Conservation (phyloP, 2,888 invertebrate species). For the Monochamus alternatus region DNA sequence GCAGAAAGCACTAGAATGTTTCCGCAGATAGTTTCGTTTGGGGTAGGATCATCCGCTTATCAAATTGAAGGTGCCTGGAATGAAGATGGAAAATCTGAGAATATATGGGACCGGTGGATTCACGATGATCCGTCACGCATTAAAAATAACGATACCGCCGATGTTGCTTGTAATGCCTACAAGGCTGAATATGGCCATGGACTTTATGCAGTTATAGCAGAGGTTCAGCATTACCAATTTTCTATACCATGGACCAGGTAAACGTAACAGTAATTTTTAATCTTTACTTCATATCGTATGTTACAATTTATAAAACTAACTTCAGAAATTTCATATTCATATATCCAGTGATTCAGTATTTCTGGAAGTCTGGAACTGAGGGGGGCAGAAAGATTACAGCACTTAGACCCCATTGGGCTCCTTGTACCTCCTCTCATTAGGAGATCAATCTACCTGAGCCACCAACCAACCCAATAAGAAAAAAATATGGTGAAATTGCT, state of each 20-base stretch:
- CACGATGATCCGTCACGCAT: constrained; percentile 72
- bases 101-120: constrained; percentile 80
- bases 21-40: constrained; percentile 42
- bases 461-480: too few relatives aligned
- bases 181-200: constrained; percentile 77
- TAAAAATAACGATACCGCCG: constrained; percentile 74
- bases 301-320: too few relatives aligned
- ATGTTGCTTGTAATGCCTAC: constrained; percentile 79
- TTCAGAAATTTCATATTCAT: too few relatives aligned
- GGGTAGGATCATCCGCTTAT: constrained; percentile 44
- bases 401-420: too few relatives aligned
- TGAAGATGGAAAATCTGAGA: constrained; percentile 74
- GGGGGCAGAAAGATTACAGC: too few relatives aligned
- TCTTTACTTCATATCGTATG: too few relatives aligned
- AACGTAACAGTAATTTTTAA: constrained; percentile 69
- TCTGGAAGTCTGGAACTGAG: too few relatives aligned
- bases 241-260: constrained; percentile 68
- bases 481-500: too few relatives aligned
- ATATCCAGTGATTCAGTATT: too few relatives aligned
- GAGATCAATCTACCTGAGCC: too few relatives aligned
- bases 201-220: constrained; percentile 72
- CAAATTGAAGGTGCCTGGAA: constrained; percentile 52
- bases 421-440: too few relatives aligned
- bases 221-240: constrained; percentile 72
- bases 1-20: constrained; percentile 24